These are phyloP conservation scores for Neomicropteryx cornuta DNA, from an alignment of 1,140 invertebrate genomes.

Conservation along the genomic window DNA sequence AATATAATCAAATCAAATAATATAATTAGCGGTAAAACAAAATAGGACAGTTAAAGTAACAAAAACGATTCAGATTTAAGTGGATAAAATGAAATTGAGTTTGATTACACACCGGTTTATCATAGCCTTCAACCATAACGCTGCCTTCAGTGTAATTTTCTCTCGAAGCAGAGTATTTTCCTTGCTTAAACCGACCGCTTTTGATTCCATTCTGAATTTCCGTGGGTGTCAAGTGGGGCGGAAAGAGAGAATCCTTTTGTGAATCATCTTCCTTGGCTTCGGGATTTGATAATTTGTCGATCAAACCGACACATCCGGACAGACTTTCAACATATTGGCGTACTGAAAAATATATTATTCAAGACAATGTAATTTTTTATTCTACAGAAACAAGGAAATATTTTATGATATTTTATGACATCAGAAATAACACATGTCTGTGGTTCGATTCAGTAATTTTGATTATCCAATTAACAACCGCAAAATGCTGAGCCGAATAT, in stretches of 20 bases:
- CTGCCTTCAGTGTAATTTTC: constrained; percentile 95
- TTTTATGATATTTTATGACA: constrained; percentile 7
- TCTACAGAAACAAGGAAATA: constrained; percentile 18
- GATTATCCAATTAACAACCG: constrained; percentile 5
- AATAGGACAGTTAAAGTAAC: no score
- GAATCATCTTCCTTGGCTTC: constrained; percentile 50
- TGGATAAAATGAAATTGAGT: no score
- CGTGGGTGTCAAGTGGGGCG: constrained; percentile 69
- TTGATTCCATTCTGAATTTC: constrained; percentile 74
- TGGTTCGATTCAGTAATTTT: background rate
- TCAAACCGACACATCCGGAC: constrained; percentile 47
- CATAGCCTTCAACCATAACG: constrained; percentile 67
- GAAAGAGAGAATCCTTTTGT: constrained; percentile 60
- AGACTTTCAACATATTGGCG: constrained; percentile 63
- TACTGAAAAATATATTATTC: constrained; percentile 41
- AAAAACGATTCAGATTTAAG: no score
- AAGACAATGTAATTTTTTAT: constrained; percentile 30
- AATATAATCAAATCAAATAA: no score
- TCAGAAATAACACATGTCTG: constrained; percentile 13
- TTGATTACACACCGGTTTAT: constrained; percentile 62
- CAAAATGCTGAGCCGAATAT: no score
- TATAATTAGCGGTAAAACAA: no score
- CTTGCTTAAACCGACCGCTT: constrained; percentile 68
- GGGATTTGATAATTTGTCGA: constrained; percentile 69
- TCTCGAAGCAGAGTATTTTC: constrained; percentile 69